phyloP scores from a whole-genome alignment of 2,888 invertebrate species.

The Blomia tropicalis region DNA sequence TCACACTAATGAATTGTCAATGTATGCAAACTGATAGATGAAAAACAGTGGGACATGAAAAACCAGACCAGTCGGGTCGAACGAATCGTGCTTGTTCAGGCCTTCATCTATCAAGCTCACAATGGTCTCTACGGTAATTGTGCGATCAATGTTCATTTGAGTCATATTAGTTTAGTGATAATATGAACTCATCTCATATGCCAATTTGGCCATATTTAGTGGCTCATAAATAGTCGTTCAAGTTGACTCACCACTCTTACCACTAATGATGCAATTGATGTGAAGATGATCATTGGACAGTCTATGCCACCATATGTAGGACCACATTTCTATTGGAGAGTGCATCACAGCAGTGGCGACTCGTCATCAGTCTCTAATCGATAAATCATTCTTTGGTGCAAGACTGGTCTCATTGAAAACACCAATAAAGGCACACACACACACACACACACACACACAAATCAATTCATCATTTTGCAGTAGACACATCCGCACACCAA shows the following conservation, averaged over 20 bases:
- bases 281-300: neutral
- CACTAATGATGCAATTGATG: conserved; percentile 14
- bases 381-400: neutral
- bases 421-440: too few species aligned
- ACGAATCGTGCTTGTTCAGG: too few species aligned
- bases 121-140: neutral
- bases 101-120: neutral
- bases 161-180: neutral
- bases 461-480: neutral
- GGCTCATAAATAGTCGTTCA: too few species aligned
- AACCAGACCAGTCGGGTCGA: too few species aligned
- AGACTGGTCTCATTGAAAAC: too few species aligned
- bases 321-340: neutral
- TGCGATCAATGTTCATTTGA: neutral
- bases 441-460: too few species aligned
- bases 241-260: too few species aligned
- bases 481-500: too few species aligned
- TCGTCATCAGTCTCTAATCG: neutral
- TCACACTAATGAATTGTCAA: too few species aligned
- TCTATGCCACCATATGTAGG: neutral
- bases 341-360: neutral
- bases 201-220: conserved; percentile 10
- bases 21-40: too few species aligned
- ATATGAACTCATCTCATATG: neutral
- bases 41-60: too few species aligned